phyloP scores from a whole-genome alignment of 2,888 invertebrate species.

The Diploptera punctata region DNA sequence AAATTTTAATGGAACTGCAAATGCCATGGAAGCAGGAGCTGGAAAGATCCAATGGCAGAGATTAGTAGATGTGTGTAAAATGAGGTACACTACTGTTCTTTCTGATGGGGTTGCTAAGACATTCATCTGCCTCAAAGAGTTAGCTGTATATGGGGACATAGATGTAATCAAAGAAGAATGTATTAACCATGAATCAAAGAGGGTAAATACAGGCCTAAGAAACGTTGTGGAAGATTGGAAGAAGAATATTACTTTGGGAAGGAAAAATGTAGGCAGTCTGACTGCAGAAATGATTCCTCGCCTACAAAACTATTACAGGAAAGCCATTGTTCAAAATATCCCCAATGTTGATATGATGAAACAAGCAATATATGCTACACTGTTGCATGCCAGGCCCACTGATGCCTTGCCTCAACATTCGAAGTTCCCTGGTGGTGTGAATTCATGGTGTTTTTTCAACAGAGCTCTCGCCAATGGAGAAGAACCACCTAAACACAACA shows the following conservation, averaged over 20 bases:
- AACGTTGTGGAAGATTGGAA: slow-evolving; percentile 15
- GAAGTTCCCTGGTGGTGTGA: neutral
- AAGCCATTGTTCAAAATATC: too few species aligned
- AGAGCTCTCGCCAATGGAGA: neutral
- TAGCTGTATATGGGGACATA: too few species aligned
- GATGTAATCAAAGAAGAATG: too few species aligned
- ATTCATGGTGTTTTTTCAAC: neutral
- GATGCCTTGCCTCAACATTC: neutral
- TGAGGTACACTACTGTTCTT: slow-evolving; percentile 22
- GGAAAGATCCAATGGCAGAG: slow-evolving; percentile 25
- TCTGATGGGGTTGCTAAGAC: slow-evolving; percentile 34
- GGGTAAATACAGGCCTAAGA: slow-evolving; percentile 34
- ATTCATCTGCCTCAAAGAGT: neutral
- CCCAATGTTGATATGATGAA: too few species aligned
- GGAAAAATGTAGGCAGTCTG: slow-evolving; percentile 18
- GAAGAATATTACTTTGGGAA: slow-evolving; percentile 2
- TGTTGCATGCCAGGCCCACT: neutral
- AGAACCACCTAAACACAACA: neutral
- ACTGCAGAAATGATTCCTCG: too few species aligned
- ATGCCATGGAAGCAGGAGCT: slow-evolving; percentile 31
- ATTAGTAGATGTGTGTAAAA: neutral
- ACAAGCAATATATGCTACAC: too few species aligned
- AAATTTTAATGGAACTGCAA: slow-evolving; percentile 29
- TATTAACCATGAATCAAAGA: slow-evolving; percentile 37
- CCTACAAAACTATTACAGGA: too few species aligned